These are phyloP conservation scores for Sepiola atlantica DNA, from an alignment of 2,888 invertebrate genomes.

Conservation along the genomic window DNA sequence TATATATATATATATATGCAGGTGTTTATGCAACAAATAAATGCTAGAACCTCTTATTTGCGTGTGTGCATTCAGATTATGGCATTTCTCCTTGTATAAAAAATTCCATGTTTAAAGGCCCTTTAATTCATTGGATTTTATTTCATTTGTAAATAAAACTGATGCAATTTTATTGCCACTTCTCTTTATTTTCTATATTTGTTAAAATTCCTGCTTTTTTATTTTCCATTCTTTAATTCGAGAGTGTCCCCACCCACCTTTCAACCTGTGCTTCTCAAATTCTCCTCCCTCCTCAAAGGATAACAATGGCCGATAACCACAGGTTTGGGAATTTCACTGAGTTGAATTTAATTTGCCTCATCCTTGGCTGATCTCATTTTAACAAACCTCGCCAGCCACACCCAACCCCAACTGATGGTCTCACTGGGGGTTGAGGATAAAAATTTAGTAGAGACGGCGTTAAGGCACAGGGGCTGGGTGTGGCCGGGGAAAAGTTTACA, in stretches of 20 bases:
- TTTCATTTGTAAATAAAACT: neutral
- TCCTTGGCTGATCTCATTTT: neutral
- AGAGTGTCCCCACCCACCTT: neutral
- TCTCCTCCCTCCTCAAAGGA: neutral
- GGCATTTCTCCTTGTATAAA: neutral
- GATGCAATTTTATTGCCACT: neutral
- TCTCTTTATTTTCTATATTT: neutral
- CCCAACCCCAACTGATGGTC: neutral
- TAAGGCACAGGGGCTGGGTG: neutral
- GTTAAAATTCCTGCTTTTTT: neutral
- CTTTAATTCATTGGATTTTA: neutral
- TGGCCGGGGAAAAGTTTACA: neutral
- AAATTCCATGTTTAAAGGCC: no score
- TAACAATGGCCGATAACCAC: constrained; percentile 32
- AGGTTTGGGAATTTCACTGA: constrained; percentile 32
- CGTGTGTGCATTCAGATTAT: neutral
- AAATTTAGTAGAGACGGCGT: neutral
- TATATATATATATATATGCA: neutral
- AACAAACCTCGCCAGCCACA: neutral
- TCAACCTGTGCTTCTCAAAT: neutral
- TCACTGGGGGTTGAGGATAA: neutral
- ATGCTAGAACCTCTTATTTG: neutral
- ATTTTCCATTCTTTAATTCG: neutral
- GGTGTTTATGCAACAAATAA: neutral
- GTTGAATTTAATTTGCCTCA: constrained; percentile 32